Conservation (phyloP, 2,888 invertebrate genomes). For the Biston betularia region DNA sequence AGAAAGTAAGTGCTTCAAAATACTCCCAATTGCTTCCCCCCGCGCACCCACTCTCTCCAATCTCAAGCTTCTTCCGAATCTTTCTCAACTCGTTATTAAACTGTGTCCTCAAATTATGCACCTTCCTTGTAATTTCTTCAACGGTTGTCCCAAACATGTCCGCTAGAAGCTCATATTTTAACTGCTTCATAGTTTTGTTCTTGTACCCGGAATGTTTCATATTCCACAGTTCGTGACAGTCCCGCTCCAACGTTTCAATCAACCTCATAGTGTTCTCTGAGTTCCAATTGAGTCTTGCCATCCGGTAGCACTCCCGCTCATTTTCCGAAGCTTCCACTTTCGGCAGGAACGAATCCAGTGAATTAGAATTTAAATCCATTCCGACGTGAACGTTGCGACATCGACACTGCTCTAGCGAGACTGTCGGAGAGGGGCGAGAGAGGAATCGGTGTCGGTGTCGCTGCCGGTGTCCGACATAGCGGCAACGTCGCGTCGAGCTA, state of each 20-base stretch:
- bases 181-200: slow-evolving; percentile 63
- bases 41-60: slow-evolving; percentile 44
- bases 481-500: slow-evolving; percentile 65
- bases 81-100: slow-evolving; percentile 78
- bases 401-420: slow-evolving; percentile 79
- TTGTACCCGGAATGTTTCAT: slow-evolving; percentile 66
- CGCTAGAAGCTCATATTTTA: slow-evolving; percentile 70
- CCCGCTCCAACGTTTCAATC: slow-evolving; percentile 69
- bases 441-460: slow-evolving; percentile 69
- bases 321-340: slow-evolving; percentile 68
- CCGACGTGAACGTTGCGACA: slow-evolving; percentile 59
- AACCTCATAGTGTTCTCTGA: slow-evolving; percentile 71
- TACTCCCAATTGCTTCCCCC: slow-evolving; percentile 76
- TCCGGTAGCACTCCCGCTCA: slow-evolving; percentile 55
- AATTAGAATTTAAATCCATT: slow-evolving; percentile 75
- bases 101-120: slow-evolving; percentile 78
- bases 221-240: slow-evolving; percentile 77
- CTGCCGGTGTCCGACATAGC: slow-evolving; percentile 49
- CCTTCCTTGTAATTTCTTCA: slow-evolving; percentile 75
- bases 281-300: slow-evolving; percentile 63
- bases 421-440: slow-evolving; percentile 73
- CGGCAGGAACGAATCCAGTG: slow-evolving; percentile 65
- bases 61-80: slow-evolving; percentile 66
- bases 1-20: slow-evolving; percentile 74
- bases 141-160: slow-evolving; percentile 67